These are phyloP conservation scores for Heteromurus nitidus DNA, from an alignment of 2,888 invertebrate genomes.

Conservation along the genomic window DNA sequence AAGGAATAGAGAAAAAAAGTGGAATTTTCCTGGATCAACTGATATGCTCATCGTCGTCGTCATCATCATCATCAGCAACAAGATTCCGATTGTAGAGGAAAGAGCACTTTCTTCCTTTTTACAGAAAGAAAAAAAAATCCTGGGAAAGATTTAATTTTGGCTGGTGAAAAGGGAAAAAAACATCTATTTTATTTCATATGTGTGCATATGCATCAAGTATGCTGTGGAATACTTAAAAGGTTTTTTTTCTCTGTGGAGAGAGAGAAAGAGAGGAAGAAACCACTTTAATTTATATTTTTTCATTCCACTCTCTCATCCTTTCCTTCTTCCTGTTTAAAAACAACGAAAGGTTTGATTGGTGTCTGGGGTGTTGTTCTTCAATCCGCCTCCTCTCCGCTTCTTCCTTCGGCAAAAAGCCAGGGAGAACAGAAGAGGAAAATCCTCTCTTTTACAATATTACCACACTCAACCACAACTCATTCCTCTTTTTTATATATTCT, in stretches of 20 bases:
- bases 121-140: too few relatives aligned
- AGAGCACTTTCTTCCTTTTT: not conserved
- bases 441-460: too few relatives aligned
- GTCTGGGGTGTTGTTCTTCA: conserved; percentile 51
- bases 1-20: conserved; percentile 11
- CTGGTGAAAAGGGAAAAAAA: not conserved
- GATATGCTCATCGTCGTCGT: conserved; percentile 35
- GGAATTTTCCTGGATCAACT: conserved; percentile 44
- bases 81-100: conserved; percentile 5
- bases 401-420: too few relatives aligned
- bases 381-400: too few relatives aligned
- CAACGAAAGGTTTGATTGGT: conserved; percentile 50
- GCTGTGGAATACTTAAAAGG: not conserved
- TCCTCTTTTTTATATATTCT: too few relatives aligned
- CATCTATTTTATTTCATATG: not conserved
- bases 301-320: not conserved
- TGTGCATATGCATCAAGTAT: not conserved
- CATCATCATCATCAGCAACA: conserved; percentile 7
- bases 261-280: not conserved
- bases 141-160: too few relatives aligned
- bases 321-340: not conserved
- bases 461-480: too few relatives aligned
- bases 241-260: not conserved
- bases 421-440: too few relatives aligned
- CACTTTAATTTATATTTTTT: conserved; percentile 24